A percentile compares a stretch with the other conserved stretches of the same genome.
phyloP scores from a whole-genome alignment of 2,888 invertebrate species.

The Microchrysa polita region DNA sequence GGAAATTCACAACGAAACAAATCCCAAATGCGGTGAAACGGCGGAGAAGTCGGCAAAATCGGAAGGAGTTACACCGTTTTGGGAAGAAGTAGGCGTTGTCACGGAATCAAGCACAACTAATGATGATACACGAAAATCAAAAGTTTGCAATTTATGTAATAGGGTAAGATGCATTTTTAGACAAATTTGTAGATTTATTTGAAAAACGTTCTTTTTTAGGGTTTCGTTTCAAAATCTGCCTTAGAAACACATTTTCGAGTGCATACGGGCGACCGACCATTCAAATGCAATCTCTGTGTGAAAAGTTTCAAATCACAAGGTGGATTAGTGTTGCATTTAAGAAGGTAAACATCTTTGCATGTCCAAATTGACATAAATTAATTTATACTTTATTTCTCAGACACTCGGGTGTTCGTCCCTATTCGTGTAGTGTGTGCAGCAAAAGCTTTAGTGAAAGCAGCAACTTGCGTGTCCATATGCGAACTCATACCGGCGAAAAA shows the following conservation, averaged over 20 bases:
- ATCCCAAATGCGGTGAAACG: slow-evolving; percentile 16
- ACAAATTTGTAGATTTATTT: neutral
- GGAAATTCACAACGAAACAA: slow-evolving; percentile 12
- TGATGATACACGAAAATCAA: slow-evolving; percentile 15
- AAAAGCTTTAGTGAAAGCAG: slow-evolving; percentile 59
- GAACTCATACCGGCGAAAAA: slow-evolving; percentile 59
- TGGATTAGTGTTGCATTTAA: slow-evolving; percentile 48
- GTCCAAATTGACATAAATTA: too few species aligned
- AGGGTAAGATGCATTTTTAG: slow-evolving; percentile 17
- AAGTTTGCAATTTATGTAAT: slow-evolving; percentile 13
- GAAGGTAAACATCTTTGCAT: slow-evolving; percentile 26
- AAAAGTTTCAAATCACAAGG: slow-evolving; percentile 51
- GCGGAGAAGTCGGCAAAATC: neutral
- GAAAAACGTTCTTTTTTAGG: slow-evolving; percentile 26
- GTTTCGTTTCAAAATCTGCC: slow-evolving; percentile 48
- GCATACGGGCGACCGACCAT: slow-evolving; percentile 50
- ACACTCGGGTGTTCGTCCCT: slow-evolving; percentile 54
- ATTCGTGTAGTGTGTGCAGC: slow-evolving; percentile 56
- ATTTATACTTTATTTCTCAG: slow-evolving; percentile 47
- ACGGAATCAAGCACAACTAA: neutral
- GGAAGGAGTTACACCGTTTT: too few species aligned
- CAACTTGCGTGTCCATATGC: slow-evolving; percentile 59
- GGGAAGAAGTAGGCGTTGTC: neutral
- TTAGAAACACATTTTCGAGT: slow-evolving; percentile 45
- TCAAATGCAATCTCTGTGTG: slow-evolving; percentile 45